Evolutionary conservation across 1,140 invertebrate species (phyloP).

Genomic region (Ips typographus): DNA sequence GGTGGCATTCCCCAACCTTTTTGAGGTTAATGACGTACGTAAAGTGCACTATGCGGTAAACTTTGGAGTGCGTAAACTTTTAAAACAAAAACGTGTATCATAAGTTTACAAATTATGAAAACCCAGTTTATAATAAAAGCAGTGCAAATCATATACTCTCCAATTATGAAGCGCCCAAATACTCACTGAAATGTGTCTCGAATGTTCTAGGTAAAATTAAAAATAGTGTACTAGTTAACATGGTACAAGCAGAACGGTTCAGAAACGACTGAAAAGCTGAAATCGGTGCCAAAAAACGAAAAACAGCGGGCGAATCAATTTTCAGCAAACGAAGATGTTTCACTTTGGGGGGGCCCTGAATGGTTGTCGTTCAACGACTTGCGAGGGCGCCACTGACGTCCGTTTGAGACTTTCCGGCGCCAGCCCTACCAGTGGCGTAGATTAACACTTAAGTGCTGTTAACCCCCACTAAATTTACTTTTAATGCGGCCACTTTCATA

Average conservation of each 20-base stretch:
- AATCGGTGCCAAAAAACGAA: conserved; percentile 6
- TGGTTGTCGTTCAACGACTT: conserved; percentile 10
- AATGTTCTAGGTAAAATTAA: too few relatives aligned
- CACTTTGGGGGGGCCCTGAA: conserved; percentile 5
- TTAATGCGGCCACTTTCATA: too few relatives aligned
- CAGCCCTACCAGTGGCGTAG: not conserved
- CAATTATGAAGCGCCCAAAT: too few relatives aligned
- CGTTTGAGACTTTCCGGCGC: conserved; percentile 13
- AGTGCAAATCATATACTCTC: too few relatives aligned
- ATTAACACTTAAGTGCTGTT: too few relatives aligned
- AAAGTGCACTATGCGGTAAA: not conserved
- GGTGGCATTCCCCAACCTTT: too few relatives aligned
- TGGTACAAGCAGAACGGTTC: conserved; percentile 1
- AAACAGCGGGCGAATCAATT: conserved; percentile 22
- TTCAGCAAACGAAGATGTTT: conserved; percentile 23
- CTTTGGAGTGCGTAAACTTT: not conserved
- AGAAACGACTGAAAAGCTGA: conserved; percentile 18
- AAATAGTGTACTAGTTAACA: not conserved
- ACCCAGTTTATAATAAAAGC: too few relatives aligned
- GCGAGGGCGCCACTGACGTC: conserved; percentile 11
- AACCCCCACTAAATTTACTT: too few relatives aligned
- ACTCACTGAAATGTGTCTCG: too few relatives aligned
- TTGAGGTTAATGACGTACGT: too few relatives aligned
- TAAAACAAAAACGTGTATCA: not conserved
- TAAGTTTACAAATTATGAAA: conserved; percentile 6